Evolutionary conservation across 2,888 invertebrate genomes (phyloP).

Genomic region (Xylota segnis): DNA sequence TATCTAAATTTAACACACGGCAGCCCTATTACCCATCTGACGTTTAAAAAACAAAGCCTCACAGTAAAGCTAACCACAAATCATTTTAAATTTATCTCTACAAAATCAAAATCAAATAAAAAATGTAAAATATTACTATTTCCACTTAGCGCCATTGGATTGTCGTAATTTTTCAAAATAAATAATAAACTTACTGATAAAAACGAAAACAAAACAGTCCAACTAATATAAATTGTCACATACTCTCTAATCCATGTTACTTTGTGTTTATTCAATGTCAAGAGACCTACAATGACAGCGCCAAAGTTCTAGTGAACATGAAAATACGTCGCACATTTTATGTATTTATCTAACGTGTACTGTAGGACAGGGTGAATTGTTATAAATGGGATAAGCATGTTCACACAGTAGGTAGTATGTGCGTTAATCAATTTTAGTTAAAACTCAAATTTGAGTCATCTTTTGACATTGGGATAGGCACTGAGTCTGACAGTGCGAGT

Average conservation of each 20-base stretch:
- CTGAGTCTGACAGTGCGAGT: neutral
- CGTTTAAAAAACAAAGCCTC: too few species aligned
- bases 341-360: neutral
- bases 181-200: neutral
- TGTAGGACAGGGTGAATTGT: slow-evolving; percentile 7
- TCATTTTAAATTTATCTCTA: neutral
- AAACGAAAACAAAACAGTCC: neutral
- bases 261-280: slow-evolving; percentile 2
- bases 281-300: neutral
- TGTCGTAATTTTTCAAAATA: neutral
- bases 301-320: neutral
- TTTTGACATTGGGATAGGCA: slow-evolving; percentile 14
- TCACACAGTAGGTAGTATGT: neutral
- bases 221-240: neutral
- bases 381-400: slow-evolving; percentile 26
- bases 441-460: neutral
- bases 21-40: neutral
- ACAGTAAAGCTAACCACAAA: too few species aligned
- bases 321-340: slow-evolving; percentile 15
- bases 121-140: neutral
- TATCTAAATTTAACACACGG: neutral
- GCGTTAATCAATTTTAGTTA: neutral
- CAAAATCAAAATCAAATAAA: slow-evolving; percentile 11
- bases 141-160: neutral
- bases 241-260: neutral